A percentile compares a stretch with the other conserved stretches of the same genome.
phyloP scores from a whole-genome alignment of 2,888 invertebrate species.

The Apamea crenata region DNA sequence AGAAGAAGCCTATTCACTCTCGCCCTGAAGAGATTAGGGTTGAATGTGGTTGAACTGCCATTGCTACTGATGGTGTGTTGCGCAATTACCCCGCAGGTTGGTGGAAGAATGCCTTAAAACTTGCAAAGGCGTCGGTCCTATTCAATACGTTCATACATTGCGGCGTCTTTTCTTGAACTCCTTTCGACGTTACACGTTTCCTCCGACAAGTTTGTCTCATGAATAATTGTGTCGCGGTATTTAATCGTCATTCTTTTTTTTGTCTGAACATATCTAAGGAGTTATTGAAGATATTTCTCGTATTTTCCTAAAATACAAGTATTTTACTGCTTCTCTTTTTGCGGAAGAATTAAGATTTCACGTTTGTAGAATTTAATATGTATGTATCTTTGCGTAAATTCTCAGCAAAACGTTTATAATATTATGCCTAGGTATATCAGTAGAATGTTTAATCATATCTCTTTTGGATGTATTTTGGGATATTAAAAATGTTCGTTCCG shows the following conservation, averaged over 20 bases:
- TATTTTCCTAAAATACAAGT: constrained; percentile 30
- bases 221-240: constrained; percentile 47
- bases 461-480: constrained; percentile 52
- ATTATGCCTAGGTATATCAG: constrained; percentile 30
- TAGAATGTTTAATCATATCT: constrained; percentile 59
- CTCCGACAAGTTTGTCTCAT: constrained; percentile 8
- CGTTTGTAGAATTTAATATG: constrained; percentile 63
- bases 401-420: constrained; percentile 50
- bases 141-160: constrained; percentile 37
- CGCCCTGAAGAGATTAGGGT: too few species aligned
- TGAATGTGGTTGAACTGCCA: too few species aligned
- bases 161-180: constrained; percentile 14
- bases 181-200: constrained; percentile 18
- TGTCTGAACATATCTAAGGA: constrained; percentile 39
- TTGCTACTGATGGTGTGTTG: too few species aligned
- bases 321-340: constrained; percentile 23
- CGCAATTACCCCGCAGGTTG: not conserved
- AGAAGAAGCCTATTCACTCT: too few species aligned
- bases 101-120: constrained; percentile 32
- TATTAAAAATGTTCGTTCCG: constrained; percentile 60
- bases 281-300: constrained; percentile 53
- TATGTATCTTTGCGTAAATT: constrained; percentile 55
- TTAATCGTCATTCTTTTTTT: constrained; percentile 59
- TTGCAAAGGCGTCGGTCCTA: constrained; percentile 11
- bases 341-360: constrained; percentile 51